Percentiles rank a stretch among this genome's conserved stretches.
Evolutionary conservation across 1,140 invertebrate species (phyloP).

Genomic region (Drosophila sp.): DNA sequence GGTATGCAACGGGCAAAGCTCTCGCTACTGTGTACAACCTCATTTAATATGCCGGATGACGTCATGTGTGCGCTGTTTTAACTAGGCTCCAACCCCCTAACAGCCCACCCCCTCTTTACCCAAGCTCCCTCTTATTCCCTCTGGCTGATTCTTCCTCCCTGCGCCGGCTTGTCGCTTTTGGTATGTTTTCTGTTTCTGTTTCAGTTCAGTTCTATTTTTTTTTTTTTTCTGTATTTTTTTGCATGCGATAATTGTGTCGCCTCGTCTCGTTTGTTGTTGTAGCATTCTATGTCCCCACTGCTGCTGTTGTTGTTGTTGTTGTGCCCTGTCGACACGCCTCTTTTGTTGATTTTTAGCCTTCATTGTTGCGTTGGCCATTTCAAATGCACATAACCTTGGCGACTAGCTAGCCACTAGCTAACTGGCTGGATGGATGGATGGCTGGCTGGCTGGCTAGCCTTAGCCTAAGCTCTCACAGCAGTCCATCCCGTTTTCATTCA

Average conservation of each 20-base stretch:
- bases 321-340: slow-evolving; percentile 63
- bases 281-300: slow-evolving; percentile 12
- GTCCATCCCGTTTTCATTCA: background rate
- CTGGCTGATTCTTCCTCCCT: slow-evolving; percentile 22
- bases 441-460: slow-evolving; percentile 20
- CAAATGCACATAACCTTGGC: slow-evolving; percentile 72
- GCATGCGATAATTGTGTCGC: slow-evolving; percentile 50
- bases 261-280: slow-evolving; percentile 14
- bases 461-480: slow-evolving; percentile 6
- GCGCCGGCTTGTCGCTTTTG: slow-evolving; percentile 39
- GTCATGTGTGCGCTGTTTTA: slow-evolving; percentile 64
- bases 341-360: slow-evolving; percentile 63
- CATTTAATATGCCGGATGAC: slow-evolving; percentile 79
- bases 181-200: slow-evolving; percentile 8
- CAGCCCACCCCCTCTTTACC: background rate
- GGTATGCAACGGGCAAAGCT: slow-evolving; percentile 52
- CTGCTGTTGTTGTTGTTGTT: background rate
- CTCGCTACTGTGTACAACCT: slow-evolving; percentile 53
- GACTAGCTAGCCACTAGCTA: slow-evolving; percentile 3
- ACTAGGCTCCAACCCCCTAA: slow-evolving; percentile 39
- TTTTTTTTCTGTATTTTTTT: slow-evolving; percentile 26
- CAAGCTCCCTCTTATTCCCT: background rate
- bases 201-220: slow-evolving; percentile 23
- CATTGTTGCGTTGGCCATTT: slow-evolving; percentile 77
- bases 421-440: too few relatives aligned